Percentiles rank a stretch among this genome's conserved stretches.
These are phyloP conservation scores for Heterodera carotae DNA, from an alignment of 1,140 invertebrate genomes.

Conservation along the genomic window DNA sequence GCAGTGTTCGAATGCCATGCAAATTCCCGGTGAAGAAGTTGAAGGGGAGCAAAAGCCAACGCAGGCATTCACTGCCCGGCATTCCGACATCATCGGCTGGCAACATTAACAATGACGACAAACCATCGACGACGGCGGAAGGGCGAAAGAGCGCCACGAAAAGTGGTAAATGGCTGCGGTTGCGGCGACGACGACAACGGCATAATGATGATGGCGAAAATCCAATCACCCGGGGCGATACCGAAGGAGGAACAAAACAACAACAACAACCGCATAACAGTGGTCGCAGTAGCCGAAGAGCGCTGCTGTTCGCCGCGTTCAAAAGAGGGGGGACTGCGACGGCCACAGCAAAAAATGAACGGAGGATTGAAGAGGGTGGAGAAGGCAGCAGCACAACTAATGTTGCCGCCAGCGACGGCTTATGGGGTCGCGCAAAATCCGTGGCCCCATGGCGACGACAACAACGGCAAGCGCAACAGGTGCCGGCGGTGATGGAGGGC, in stretches of 20 bases:
- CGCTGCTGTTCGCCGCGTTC: conserved; percentile 9
- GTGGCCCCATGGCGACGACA: background rate
- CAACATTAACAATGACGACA: background rate
- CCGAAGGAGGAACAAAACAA: background rate
- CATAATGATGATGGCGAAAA: too few species aligned
- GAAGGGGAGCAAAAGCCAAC: conserved; percentile 1
- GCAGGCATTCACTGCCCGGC: conserved; percentile 9
- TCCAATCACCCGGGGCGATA: too few species aligned
- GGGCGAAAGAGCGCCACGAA: background rate
- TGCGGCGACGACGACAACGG: too few species aligned
- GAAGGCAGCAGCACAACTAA: too few species aligned
- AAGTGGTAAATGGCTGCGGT: too few species aligned
- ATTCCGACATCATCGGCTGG: background rate
- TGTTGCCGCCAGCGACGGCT: background rate
- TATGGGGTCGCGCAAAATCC: conserved; percentile 12
- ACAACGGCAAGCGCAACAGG: too few species aligned
- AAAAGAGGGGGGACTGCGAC: background rate
- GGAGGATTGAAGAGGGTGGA: background rate
- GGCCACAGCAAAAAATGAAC: too few species aligned
- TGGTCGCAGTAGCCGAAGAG: background rate
- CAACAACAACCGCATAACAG: too few species aligned
- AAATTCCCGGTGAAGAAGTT: conserved; percentile 24
- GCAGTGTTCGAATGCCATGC: conserved; percentile 25
- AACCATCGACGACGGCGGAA: background rate
- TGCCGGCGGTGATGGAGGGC: background rate